phyloP scores from a whole-genome alignment of 2,113 vertebrate genomes.

The Podarcis raffonei region DNA sequence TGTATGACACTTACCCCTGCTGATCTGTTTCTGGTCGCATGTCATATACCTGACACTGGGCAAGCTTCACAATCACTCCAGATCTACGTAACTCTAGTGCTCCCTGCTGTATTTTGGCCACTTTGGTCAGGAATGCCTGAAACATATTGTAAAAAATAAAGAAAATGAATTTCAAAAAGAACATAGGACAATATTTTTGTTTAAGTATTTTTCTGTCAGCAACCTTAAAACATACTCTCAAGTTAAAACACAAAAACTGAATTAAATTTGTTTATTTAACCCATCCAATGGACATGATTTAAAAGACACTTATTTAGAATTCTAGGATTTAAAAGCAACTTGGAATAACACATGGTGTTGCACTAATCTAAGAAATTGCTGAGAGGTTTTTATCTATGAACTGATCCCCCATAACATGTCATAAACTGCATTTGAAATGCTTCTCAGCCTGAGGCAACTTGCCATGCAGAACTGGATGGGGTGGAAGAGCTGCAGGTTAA shows the following conservation, averaged over 20 bases:
- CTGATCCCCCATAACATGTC: too few relatives aligned
- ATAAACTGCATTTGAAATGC: too few relatives aligned
- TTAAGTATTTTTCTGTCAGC: neutral
- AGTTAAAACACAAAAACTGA: neutral
- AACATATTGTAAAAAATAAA: neutral
- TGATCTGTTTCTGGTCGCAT: constrained; percentile 92
- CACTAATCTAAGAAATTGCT: too few relatives aligned
- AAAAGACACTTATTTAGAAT: neutral
- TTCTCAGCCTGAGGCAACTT: too few relatives aligned
- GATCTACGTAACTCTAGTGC: constrained; percentile 89
- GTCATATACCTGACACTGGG: constrained; percentile 94
- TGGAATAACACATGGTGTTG: too few relatives aligned
- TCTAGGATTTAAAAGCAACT: neutral
- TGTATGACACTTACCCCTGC: constrained; percentile 80
- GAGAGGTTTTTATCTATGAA: too few relatives aligned
- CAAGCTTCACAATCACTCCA: constrained; percentile 89
- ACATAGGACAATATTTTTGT: too few relatives aligned
- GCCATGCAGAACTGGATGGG: too few relatives aligned
- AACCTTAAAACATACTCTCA: neutral
- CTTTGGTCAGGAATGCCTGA: constrained; percentile 93
- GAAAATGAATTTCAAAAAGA: neutral
- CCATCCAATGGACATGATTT: neutral
- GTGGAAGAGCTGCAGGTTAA: too few relatives aligned
- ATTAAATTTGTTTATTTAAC: neutral
- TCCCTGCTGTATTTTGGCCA: constrained; percentile 91